Evolutionary conservation across 2,797 vertebrate genomes (phyloP), one percentile per base, ranked within the genome.

Genomic region (Hybognathus amarus): DNA sequence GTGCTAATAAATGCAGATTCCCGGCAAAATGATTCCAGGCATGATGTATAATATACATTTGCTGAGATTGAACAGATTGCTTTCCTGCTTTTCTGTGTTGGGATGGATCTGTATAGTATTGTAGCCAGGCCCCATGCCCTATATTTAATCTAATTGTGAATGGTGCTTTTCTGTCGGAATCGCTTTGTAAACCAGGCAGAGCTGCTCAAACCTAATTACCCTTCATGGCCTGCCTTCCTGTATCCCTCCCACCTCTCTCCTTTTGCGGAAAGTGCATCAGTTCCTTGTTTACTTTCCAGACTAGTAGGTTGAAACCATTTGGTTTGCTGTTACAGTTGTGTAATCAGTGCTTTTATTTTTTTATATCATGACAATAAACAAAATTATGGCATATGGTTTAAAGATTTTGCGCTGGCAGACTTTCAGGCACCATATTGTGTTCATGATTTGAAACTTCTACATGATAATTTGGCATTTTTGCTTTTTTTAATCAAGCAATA

Each of bases 141-240:
- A 75, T 78, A 67, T 82, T 86, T 83, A 89, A 88, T 88, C 79
- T 84, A 83, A 87, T 87, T 54, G 80, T 87, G 67, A 76, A 70
- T 86, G 85, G 80, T 77, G 52, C 64, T 85, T 79, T 84, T 59
- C 82, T 90, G 90, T 89, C 88, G 87, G 87, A 88, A 74, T 86
- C 30, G 70, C 83, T 87, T 88, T 85, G 81, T 82, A 85, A 86
- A 87, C 42, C 52, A 84, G 74, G 73, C 70, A 85, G 80, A 82
- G 75, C 61, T 80, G 52, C 85, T 87, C 73, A 61, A 82, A 88
- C 85, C 85, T 87, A 87, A 90, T 89, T 89, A 85, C 70, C 38
- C 73, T 71, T 79, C 69, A 85, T 86, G 47, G 67, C 71, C 61
- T 85, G 83, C 66, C 86, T 83, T 87, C 82, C 71, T 82, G 79